Percentiles rank a stretch among this genome's conserved stretches.
Conservation (phyloP, 2,113 vertebrate genomes). For the Salvator merianae region DNA sequence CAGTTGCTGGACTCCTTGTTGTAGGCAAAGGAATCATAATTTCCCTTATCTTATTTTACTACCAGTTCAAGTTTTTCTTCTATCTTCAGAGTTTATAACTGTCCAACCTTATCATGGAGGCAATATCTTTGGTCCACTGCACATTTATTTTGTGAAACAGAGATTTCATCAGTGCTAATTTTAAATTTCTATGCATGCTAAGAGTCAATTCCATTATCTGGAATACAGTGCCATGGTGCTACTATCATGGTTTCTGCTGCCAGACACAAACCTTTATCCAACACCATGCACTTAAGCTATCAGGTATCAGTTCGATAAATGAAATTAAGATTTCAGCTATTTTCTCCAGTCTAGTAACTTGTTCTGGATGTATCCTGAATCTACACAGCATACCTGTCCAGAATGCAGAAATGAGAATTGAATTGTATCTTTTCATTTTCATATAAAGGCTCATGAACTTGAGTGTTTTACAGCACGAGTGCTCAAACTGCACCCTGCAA, state of each 20-base stretch:
- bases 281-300: neutral
- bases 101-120: no score
- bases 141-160: no score
- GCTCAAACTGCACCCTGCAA: no score
- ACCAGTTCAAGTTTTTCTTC: no score
- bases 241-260: neutral
- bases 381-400: neutral
- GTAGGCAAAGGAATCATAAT: no score
- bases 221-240: neutral
- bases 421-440: neutral
- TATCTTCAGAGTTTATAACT: no score
- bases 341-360: neutral
- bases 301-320: neutral
- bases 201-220: neutral
- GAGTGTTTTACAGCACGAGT: neutral
- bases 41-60: no score
- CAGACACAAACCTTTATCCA: neutral
- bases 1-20: no score
- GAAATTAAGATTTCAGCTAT: neutral
- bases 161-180: no score
- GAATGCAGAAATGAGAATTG: neutral
- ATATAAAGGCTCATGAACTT: neutral
- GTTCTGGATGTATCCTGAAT: neutral
- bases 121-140: no score
- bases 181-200: no score